Conservation (phyloP, 2,797 vertebrate species). For the Nothura maculosa region DNA sequence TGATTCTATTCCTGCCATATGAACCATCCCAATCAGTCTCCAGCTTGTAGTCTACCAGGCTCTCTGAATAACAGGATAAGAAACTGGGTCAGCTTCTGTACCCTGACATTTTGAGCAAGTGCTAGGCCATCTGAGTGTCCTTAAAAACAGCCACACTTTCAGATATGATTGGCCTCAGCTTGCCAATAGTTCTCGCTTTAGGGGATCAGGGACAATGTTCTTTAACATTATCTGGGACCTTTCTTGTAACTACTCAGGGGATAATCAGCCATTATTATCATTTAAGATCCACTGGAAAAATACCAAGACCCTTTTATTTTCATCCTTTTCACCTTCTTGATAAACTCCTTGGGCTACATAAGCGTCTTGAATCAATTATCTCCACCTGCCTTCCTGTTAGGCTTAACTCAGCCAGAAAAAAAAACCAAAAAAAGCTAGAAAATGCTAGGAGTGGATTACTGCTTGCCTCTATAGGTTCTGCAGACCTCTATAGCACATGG, state of each 20-base stretch:
- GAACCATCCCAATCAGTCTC: background rate
- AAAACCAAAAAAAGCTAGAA: background rate
- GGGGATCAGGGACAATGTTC: background rate
- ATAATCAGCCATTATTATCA: background rate
- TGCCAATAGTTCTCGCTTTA: background rate
- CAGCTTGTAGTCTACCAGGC: background rate
- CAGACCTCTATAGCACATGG: background rate
- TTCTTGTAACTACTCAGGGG: background rate
- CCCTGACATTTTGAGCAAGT: background rate
- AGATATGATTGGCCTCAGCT: background rate
- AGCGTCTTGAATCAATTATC: background rate
- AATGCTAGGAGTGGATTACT: background rate
- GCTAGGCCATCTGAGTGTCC: background rate
- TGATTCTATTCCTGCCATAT: background rate
- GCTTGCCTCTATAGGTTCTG: background rate
- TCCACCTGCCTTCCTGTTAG: background rate
- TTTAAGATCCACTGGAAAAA: background rate
- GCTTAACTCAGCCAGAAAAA: background rate
- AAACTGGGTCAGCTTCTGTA: background rate
- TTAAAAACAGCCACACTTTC: background rate
- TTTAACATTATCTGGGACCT: background rate
- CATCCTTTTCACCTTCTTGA: accelerated
- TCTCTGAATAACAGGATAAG: background rate
- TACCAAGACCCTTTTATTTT: background rate
- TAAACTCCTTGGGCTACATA: background rate